Evolutionary conservation across 2,797 vertebrate species (phyloP).

Genomic region (Triplophysa yarkandensis): DNA sequence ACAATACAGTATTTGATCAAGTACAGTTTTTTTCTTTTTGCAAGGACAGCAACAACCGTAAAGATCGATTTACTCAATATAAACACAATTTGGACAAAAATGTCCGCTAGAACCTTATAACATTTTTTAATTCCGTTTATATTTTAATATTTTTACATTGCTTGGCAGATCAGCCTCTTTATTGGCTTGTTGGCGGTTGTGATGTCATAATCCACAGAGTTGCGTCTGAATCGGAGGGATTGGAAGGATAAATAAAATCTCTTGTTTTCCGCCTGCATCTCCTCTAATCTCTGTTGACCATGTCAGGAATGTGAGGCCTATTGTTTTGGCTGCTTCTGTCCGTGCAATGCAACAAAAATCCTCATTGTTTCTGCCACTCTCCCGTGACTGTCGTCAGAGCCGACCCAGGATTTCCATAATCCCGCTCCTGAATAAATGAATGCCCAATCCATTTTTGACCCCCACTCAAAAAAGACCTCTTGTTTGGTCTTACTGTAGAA

Average conservation of each 20-base stretch:
- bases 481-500: conserved; percentile 27
- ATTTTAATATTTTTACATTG: too few relatives aligned
- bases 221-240: conserved; percentile 62
- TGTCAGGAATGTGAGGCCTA: conserved; percentile 69
- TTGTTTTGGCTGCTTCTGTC: conserved; percentile 70
- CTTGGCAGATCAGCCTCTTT: conserved; percentile 3
- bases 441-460: conserved; percentile 69
- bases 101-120: too few relatives aligned
- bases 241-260: conserved; percentile 57
- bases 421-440: conserved; percentile 75
- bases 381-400: conserved; percentile 61
- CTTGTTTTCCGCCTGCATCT: conserved; percentile 55
- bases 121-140: too few relatives aligned
- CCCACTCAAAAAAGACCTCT: conserved; percentile 45
- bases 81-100: too few relatives aligned
- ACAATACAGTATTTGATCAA: too few relatives aligned
- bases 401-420: conserved; percentile 74
- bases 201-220: conserved; percentile 66
- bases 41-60: too few relatives aligned
- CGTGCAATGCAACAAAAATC: conserved; percentile 72
- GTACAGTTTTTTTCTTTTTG: too few relatives aligned
- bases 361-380: conserved; percentile 70
- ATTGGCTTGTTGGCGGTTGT: conserved; percentile 58
- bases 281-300: conserved; percentile 73
- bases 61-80: too few relatives aligned